Evolutionary conservation across 2,113 vertebrate species (phyloP), one percentile per base, ranked within the genome.

Genomic region (Scytalopus superciliaris): DNA sequence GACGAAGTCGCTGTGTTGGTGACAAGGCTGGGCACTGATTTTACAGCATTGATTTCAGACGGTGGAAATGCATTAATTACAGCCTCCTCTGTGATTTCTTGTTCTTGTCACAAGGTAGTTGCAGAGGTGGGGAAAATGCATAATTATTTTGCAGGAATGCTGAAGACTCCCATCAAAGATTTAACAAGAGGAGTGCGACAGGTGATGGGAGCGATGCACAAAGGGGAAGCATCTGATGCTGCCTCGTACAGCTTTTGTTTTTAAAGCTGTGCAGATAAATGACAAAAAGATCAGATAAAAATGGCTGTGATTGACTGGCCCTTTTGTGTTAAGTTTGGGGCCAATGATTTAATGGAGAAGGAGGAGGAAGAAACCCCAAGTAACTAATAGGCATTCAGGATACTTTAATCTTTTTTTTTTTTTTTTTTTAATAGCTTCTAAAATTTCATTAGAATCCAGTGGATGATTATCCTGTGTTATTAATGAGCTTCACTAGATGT

Each of bases 121-220:
- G 93, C 91, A 97, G 96, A 94, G 95, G 95, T 96, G 93, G 93
- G 73, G 40, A 75, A 93, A 94, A 73, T 39, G 89, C 87, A 96
- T 96, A 91, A 95, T 96, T 60, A 94, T 76, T 97, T 89, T 40
- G 24, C 87, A 87, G 81, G 66, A 82, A 40, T 68, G 77, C 74
- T 96, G 89, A 96, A 94, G 76, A 5, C 37, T 95, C 53, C 77
- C 60, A 50, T 95, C 66, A 96, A 82, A 91, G 67, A 47, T 72
- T 91, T 50, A 82, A 95, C 60, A 78, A 92, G 93, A 96, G 74
- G 55, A 91, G 56, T 37, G 86, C 14, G 93, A 96, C 91, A 94
- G 89, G 89, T 95, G 95, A 97, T 94, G 90, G 91, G 92, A 92
- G 90, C 67, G 21, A 22, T 59, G 83, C 92, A 97, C 95, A 95